These are phyloP conservation scores for Diloba caeruleocephala DNA, from an alignment of 2,888 invertebrate genomes.

Conservation along the genomic window DNA sequence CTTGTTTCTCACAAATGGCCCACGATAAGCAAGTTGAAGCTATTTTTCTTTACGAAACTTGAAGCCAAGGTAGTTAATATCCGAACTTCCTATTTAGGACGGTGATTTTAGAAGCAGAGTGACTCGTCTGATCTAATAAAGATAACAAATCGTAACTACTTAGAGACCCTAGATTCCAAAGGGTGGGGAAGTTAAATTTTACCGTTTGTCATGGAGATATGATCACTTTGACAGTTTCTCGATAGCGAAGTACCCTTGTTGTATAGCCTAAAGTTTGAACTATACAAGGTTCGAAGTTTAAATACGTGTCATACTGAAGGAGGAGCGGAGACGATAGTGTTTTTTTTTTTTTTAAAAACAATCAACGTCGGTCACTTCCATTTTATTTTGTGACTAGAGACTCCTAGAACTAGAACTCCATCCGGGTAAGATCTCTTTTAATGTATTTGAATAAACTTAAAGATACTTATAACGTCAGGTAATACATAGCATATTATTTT, in stretches of 20 bases:
- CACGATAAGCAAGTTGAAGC: conserved; percentile 17
- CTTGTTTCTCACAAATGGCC: conserved; percentile 23
- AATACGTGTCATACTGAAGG: conserved; percentile 1
- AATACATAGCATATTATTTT: neutral
- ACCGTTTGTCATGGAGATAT: conserved; percentile 51
- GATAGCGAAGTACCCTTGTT: conserved; percentile 43
- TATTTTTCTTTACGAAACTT: conserved; percentile 14
- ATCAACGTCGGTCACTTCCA: no score
- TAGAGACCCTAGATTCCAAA: conserved; percentile 13
- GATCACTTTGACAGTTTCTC: conserved; percentile 51
- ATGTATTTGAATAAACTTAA: no score
- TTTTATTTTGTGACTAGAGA: no score
- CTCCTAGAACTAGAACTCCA: no score
- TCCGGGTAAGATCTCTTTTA: no score
- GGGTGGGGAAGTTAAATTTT: conserved; percentile 30
- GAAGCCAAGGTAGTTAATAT: conserved; percentile 23
- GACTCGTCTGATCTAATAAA: conserved; percentile 43
- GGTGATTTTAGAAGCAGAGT: conserved; percentile 14
- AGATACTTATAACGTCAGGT: no score
- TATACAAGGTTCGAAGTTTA: conserved; percentile 25
- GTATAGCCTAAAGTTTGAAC: conserved; percentile 40
- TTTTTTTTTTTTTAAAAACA: no score
- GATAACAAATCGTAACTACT: conserved; percentile 43
- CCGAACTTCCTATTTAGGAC: conserved; percentile 15
- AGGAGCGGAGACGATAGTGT: neutral